phyloP scores from a whole-genome alignment of 2,797 vertebrate species.

The Melopsittacus undulatus region DNA sequence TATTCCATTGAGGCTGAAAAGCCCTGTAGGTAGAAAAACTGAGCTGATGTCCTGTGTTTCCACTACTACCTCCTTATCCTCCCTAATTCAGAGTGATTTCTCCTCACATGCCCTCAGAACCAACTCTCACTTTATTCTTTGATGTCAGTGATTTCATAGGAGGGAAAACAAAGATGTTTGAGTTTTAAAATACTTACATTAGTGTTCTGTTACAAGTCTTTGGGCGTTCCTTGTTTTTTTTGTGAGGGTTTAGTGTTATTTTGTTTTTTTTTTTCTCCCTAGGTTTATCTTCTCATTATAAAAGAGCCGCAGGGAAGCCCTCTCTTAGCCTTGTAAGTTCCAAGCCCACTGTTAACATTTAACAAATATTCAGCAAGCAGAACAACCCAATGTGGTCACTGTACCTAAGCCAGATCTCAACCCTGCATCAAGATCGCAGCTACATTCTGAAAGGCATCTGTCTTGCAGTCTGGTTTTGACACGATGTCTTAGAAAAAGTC shows the following conservation, averaged over 20 bases:
- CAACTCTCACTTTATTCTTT: neutral
- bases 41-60: neutral
- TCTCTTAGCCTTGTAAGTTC: neutral
- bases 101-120: neutral
- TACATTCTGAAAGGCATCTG: neutral
- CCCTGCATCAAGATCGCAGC: neutral
- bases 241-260: constrained; percentile 17
- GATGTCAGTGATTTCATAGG: neutral
- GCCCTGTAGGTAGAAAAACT: neutral
- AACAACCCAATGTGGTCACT: neutral
- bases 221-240: constrained; percentile 46
- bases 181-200: constrained; percentile 45
- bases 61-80: neutral
- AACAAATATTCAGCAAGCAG: constrained; percentile 36
- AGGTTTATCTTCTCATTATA: constrained; percentile 4
- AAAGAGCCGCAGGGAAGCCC: neutral
- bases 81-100: neutral
- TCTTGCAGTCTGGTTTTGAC: neutral
- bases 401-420: constrained; percentile 25
- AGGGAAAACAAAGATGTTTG: constrained; percentile 12
- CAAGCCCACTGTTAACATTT: constrained; percentile 27
- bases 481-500: neutral
- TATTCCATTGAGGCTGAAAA: neutral
- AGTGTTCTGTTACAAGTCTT: constrained; percentile 43
- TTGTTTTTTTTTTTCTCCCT: constrained; percentile 3